phyloP scores from a whole-genome alignment of 2,797 vertebrate species.

The Coluber constrictor region DNA sequence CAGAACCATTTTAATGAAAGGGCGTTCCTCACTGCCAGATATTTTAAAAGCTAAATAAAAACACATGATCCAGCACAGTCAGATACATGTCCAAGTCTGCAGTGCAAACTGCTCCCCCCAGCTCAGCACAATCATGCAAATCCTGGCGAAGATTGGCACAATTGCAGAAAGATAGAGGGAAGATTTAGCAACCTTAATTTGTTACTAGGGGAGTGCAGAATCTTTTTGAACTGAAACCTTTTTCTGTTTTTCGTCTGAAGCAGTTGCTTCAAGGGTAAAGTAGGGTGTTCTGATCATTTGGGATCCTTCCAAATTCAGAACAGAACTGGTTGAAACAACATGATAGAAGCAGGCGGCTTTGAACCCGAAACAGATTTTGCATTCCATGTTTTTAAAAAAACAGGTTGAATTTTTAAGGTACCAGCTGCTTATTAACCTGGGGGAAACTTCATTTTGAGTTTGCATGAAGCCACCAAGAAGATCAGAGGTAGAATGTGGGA shows the following conservation, averaged over 20 bases:
- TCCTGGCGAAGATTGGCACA: neutral
- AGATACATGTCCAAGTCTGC: neutral
- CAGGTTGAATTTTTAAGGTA: neutral
- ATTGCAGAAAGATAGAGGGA: neutral
- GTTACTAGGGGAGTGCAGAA: neutral
- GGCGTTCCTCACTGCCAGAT: neutral
- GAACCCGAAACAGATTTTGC: neutral
- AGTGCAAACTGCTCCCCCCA: neutral
- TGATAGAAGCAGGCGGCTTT: neutral
- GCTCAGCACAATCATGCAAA: neutral
- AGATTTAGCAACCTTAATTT: neutral
- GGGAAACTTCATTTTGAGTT: neutral
- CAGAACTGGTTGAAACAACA: neutral
- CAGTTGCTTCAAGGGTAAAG: neutral
- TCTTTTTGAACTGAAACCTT: neutral
- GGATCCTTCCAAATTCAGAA: neutral
- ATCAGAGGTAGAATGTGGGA: neutral
- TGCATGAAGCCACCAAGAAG: neutral
- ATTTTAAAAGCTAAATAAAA: neutral
- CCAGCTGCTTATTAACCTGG: neutral
- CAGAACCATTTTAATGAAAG: neutral
- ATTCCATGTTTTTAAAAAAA: neutral
- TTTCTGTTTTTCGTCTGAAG: neutral
- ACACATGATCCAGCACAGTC: neutral
- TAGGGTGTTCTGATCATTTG: neutral